Percentiles rank a stretch among this genome's conserved stretches.
phyloP scores from a whole-genome alignment of 2,797 vertebrate species.

The Coregonus ussuriensis region DNA sequence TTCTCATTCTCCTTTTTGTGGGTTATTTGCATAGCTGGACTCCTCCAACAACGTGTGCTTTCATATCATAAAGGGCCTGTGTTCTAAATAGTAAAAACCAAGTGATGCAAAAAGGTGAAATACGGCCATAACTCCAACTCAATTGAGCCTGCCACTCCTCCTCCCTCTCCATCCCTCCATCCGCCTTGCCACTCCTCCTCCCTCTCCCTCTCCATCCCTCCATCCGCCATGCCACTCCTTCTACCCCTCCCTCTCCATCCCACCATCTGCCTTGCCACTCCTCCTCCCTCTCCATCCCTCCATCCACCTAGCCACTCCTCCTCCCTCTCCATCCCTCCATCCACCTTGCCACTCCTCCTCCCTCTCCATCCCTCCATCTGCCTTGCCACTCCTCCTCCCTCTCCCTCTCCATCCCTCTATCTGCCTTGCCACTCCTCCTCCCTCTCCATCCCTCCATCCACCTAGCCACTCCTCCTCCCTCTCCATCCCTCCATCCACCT shows the following conservation, averaged over 20 bases:
- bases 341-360: conserved; percentile 66
- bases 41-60: conserved; percentile 60
- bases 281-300: conserved; percentile 42
- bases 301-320: conserved; percentile 64
- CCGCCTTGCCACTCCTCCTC: too few relatives aligned
- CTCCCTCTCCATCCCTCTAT: too few relatives aligned
- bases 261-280: conserved; percentile 54
- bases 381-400: neutral
- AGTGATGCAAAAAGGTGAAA: conserved; percentile 85
- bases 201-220: neutral
- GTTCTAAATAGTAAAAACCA: conserved; percentile 74
- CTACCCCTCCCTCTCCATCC: neutral
- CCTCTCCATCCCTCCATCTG: neutral
- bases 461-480: too few relatives aligned
- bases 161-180: conserved; percentile 61
- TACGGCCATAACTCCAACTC: conserved; percentile 65
- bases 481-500: neutral
- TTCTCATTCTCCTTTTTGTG: conserved; percentile 32
- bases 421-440: too few relatives aligned
- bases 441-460: too few relatives aligned
- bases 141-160: conserved; percentile 64
- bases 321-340: conserved; percentile 59
- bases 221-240: too few relatives aligned
- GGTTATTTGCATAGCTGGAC: conserved; percentile 72
- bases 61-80: conserved; percentile 68